Percentiles rank a stretch among this genome's conserved stretches.
Conservation (phyloP, 2,888 invertebrate species). For the Apoda limacodes region DNA sequence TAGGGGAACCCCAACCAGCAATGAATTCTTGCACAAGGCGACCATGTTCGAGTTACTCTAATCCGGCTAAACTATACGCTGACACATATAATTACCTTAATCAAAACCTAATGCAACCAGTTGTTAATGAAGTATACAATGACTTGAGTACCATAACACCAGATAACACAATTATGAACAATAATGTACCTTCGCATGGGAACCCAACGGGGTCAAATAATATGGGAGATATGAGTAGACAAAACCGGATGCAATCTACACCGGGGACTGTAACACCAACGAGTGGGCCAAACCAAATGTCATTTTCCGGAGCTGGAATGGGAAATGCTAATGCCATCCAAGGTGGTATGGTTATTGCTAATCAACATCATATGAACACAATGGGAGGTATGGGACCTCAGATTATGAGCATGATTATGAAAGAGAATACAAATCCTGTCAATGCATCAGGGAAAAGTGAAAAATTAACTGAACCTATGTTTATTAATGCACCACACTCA, state of each 20-base stretch:
- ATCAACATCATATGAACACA: background rate
- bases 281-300: too few species aligned
- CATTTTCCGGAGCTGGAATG: too few species aligned
- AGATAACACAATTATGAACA: slow-evolving; percentile 43
- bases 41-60: slow-evolving; percentile 37
- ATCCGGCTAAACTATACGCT: slow-evolving; percentile 42
- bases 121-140: slow-evolving; percentile 49
- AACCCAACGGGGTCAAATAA: slow-evolving; percentile 2
- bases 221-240: slow-evolving; percentile 14
- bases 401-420: slow-evolving; percentile 44
- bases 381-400: slow-evolving; percentile 42
- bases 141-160: slow-evolving; percentile 47
- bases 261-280: slow-evolving; percentile 12
- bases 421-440: slow-evolving; percentile 20
- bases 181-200: slow-evolving; percentile 30
- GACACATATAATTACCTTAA: slow-evolving; percentile 52
- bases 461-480: slow-evolving; percentile 19
- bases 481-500: slow-evolving; percentile 28
- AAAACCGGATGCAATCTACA: background rate
- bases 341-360: slow-evolving; percentile 14
- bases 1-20: slow-evolving; percentile 30
- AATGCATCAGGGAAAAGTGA: slow-evolving; percentile 16
- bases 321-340: slow-evolving; percentile 12
- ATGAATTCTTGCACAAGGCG: slow-evolving; percentile 10
- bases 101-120: slow-evolving; percentile 50